Percentiles rank a stretch among this genome's conserved stretches.
Conservation (phyloP, 2,888 invertebrate genomes). For the Calameuta filiformis region DNA sequence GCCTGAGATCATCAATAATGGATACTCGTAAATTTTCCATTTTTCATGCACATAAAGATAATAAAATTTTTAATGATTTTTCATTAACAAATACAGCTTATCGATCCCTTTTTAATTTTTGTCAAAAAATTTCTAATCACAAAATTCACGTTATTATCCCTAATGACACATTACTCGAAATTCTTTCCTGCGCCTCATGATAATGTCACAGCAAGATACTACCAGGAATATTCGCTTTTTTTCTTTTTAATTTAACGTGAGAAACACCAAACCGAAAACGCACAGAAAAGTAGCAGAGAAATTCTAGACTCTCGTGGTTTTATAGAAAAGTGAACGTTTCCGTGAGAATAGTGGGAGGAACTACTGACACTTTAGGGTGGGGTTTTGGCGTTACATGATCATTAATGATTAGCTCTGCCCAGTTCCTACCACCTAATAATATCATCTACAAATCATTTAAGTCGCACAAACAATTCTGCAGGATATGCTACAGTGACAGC, state of each 20-base stretch:
- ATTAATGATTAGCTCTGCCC: slow-evolving; percentile 25
- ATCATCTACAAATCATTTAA: background rate
- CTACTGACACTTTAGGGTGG: slow-evolving; percentile 35
- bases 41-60: background rate
- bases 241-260: background rate
- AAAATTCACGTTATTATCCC: background rate
- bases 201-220: background rate
- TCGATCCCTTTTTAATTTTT: background rate
- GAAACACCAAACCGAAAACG: background rate
- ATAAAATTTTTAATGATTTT: background rate
- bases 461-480: background rate
- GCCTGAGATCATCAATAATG: background rate
- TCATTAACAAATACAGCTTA: background rate
- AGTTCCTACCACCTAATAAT: background rate
- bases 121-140: background rate
- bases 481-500: background rate
- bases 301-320: slow-evolving; percentile 48
- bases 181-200: background rate
- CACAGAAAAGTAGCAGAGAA: slow-evolving; percentile 44
- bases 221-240: background rate
- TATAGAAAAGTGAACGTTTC: slow-evolving; percentile 62
- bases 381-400: slow-evolving; percentile 34
- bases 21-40: background rate
- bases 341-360: slow-evolving; percentile 52
- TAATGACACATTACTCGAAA: background rate